phyloP scores from a whole-genome alignment of 2,888 invertebrate genomes.

The Plebejus melissa region DNA sequence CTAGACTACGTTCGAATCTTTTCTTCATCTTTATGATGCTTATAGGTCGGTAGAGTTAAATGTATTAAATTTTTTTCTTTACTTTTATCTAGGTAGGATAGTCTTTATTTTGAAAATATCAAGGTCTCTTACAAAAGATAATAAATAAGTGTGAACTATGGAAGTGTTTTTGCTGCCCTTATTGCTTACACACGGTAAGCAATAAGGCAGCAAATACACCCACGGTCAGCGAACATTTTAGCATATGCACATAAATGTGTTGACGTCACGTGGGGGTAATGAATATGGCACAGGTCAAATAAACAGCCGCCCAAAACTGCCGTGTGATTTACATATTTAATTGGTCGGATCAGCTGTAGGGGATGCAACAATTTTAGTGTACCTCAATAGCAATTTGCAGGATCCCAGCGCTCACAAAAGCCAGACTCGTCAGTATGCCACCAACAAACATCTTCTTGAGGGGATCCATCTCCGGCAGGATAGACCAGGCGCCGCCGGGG shows the following conservation, averaged over 20 bases:
- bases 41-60: no score
- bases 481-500: constrained; percentile 65
- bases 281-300: not conserved
- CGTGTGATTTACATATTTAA: not conserved
- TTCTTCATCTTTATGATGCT: no score
- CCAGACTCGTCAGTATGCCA: constrained; percentile 81
- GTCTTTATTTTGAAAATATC: no score
- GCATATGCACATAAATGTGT: not conserved
- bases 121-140: no score
- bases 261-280: not conserved
- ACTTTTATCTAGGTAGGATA: not conserved
- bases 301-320: not conserved
- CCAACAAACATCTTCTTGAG: constrained; percentile 88
- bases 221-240: not conserved
- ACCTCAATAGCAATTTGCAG: constrained; percentile 80
- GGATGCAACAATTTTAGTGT: not conserved
- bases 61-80: not conserved
- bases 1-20: no score
- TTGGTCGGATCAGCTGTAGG: not conserved
- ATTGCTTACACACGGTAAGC: not conserved
- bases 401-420: constrained; percentile 83
- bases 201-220: constrained; percentile 10
- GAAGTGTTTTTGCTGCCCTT: not conserved
- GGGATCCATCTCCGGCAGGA: constrained; percentile 72
- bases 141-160: not conserved